A percentile compares a stretch with the other conserved stretches of the same genome.
Evolutionary conservation across 2,797 vertebrate species (phyloP).

Genomic region (Falco berigora): DNA sequence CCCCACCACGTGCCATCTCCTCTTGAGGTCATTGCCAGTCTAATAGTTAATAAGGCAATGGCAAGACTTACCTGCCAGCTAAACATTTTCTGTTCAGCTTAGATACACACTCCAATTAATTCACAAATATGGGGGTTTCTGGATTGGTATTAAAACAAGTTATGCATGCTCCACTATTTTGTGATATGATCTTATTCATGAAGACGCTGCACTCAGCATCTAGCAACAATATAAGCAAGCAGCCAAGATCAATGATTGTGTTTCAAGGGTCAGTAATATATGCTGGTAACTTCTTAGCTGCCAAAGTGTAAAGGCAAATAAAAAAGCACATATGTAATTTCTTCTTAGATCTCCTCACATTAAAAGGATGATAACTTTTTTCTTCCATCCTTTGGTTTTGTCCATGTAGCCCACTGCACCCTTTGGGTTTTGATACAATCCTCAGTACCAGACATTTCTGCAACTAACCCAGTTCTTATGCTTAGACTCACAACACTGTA

Average conservation of each 20-base stretch:
- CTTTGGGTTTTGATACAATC: background rate
- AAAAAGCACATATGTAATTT: background rate
- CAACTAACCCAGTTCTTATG: background rate
- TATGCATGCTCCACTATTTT: background rate
- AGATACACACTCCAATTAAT: background rate
- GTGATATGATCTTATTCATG: background rate
- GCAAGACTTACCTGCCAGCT: background rate
- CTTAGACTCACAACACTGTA: background rate
- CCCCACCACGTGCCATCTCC: background rate
- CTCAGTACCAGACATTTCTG: background rate
- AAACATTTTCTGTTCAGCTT: background rate
- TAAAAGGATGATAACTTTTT: background rate
- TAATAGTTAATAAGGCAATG: background rate
- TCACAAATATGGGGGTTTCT: background rate
- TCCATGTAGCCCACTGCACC: background rate
- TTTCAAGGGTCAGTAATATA: background rate
- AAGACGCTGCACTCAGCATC: background rate
- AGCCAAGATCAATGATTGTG: background rate
- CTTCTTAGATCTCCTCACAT: background rate
- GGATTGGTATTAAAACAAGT: background rate
- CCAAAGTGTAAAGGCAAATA: background rate
- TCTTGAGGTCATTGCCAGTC: background rate
- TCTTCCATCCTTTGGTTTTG: background rate
- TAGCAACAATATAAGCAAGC: background rate
- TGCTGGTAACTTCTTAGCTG: background rate